phyloP scores from a whole-genome alignment of 2,888 invertebrate genomes.

The Drosophila mimica region DNA sequence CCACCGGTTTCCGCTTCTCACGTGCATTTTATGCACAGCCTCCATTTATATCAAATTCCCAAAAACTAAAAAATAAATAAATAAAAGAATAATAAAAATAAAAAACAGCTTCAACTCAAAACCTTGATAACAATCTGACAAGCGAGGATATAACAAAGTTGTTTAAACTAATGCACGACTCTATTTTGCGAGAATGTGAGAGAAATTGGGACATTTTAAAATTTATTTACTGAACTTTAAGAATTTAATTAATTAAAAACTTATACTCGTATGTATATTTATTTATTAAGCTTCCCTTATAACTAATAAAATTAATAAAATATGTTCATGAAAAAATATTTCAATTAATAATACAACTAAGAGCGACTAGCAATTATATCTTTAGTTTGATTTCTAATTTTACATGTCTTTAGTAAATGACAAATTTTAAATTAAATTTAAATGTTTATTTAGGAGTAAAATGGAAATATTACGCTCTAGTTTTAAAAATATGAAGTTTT shows the following conservation, averaged over 20 bases:
- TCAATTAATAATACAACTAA: no score
- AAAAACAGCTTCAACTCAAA: not conserved
- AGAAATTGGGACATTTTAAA: not conserved
- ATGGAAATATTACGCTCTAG: not conserved
- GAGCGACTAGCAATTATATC: no score
- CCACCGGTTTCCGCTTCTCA: constrained; percentile 34
- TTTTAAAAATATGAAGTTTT: not conserved
- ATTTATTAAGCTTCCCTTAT: not conserved
- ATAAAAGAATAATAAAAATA: not conserved
- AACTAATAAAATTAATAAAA: no score
- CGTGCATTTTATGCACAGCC: constrained; percentile 21
- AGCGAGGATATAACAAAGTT: constrained; percentile 8
- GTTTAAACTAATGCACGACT: constrained; percentile 2
- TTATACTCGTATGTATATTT: not conserved
- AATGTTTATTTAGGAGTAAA: no score
- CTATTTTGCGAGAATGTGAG: not conserved
- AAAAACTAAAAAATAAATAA: not conserved
- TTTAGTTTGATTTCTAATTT: not conserved
- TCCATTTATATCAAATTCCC: constrained; percentile 8
- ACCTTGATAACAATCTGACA: not conserved
- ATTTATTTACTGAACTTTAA: not conserved
- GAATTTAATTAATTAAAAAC: not conserved
- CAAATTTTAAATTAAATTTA: not conserved
- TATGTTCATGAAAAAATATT: no score
- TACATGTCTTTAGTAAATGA: not conserved